A percentile compares a stretch with the other conserved stretches of the same genome.
phyloP scores from a whole-genome alignment of 2,888 invertebrate species.

The Leucoptera coffeella region DNA sequence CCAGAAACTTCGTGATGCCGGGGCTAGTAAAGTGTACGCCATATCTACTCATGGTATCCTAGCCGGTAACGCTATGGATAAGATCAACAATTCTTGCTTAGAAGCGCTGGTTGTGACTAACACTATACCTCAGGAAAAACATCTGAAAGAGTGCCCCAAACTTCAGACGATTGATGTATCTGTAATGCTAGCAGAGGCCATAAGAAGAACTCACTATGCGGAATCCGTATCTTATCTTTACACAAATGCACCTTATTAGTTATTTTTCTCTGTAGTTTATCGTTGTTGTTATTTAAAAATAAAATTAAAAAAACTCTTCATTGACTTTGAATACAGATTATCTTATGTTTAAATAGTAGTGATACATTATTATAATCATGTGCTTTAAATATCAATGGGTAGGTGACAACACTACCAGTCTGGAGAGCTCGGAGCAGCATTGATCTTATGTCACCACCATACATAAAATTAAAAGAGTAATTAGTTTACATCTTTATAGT shows the following conservation, averaged over 20 bases:
- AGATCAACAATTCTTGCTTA: slow-evolving; percentile 80
- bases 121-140: slow-evolving; percentile 84
- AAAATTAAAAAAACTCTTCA: no score
- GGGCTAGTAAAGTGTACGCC: slow-evolving; percentile 81
- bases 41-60: slow-evolving; percentile 87
- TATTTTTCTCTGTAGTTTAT: no score
- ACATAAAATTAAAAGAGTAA: no score
- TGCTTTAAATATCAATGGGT: no score
- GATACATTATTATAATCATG: no score
- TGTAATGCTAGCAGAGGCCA: slow-evolving; percentile 98
- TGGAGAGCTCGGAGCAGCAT: no score
- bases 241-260: slow-evolving; percentile 89
- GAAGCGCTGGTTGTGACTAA: slow-evolving; percentile 90
- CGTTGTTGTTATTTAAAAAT: no score
- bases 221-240: slow-evolving; percentile 98
- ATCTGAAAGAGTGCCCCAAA: slow-evolving; percentile 71
- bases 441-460: no score
- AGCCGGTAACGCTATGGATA: slow-evolving; percentile 80
- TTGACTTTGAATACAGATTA: no score
- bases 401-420: no score
- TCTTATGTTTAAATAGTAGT: no score
- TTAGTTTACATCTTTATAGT: no score
- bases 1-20: slow-evolving; percentile 76
- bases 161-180: slow-evolving; percentile 95
- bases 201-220: slow-evolving; percentile 96